Conservation (phyloP, 2,797 vertebrate genomes). For the Pristis pectinata region DNA sequence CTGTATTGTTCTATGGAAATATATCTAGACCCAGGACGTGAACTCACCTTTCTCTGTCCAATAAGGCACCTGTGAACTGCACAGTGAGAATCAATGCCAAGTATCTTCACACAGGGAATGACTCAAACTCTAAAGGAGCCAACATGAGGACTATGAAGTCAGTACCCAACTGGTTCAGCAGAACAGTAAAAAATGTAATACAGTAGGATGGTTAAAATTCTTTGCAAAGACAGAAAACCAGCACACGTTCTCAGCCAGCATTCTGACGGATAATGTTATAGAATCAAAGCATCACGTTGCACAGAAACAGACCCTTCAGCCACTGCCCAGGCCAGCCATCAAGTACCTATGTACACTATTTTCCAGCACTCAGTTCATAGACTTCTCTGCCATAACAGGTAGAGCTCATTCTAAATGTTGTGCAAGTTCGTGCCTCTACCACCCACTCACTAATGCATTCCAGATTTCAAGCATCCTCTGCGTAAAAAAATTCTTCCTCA, state of each 20-base stretch:
- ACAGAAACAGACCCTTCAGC: too few species aligned
- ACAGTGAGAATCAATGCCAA: background rate
- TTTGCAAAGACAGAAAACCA: background rate
- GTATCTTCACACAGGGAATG: background rate
- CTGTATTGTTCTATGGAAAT: too few species aligned
- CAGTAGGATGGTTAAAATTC: background rate
- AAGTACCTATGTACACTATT: too few species aligned
- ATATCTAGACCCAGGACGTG: background rate
- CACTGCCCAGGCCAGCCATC: too few species aligned
- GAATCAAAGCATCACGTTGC: too few species aligned
- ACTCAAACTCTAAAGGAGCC: background rate
- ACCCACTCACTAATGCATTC: too few species aligned
- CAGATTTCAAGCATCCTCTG: too few species aligned
- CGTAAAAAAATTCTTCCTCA: too few species aligned
- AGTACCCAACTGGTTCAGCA: background rate
- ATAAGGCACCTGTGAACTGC: background rate
- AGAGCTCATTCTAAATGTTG: too few species aligned
- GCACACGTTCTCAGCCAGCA: background rate
- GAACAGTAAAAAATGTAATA: background rate
- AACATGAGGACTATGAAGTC: background rate
- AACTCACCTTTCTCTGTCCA: background rate
- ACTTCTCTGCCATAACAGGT: too few species aligned
- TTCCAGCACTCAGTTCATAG: too few species aligned
- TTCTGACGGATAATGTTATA: background rate
- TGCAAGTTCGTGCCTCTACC: too few species aligned